Evolutionary conservation across 2,888 invertebrate species (phyloP), one percentile per base, ranked within the genome.

Genomic region (Syrista parreyssii): DNA sequence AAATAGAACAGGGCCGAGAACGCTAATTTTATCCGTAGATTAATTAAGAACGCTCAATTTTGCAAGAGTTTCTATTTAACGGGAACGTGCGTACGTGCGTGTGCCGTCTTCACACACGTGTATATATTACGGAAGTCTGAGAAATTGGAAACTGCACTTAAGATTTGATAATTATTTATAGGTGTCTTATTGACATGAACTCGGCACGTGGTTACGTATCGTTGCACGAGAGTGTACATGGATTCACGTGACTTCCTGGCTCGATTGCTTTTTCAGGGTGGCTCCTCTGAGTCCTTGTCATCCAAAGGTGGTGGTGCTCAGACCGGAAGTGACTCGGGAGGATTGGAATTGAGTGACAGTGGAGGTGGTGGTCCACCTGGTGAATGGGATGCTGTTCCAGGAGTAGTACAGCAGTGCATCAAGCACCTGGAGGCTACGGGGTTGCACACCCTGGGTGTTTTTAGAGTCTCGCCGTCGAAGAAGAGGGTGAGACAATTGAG

Each of bases 401-500:
- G 94, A 36, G 93, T 98, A 83, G 95, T 98, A 68, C 93, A 93
- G 78, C 95, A 95, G 82, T 98, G 98, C 89, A 95, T 97, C 80
- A 94, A 94, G 84, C 96, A 98, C 91, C 93, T 98, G 81, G 95
- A 97, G 89, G 93, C 94, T 76, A 94, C 96, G 86, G 98, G 98
- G 35, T 93, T 98, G 73, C 94, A 95, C 87, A 97, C 97, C 71
- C 93, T 97, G 31, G 98, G 98, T 1, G 95, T 98, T 80, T 98
- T 98, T 92, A 94, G 98, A 84, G 97, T 98, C 73, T 97, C 98
- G 82, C 95, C 97, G 68, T 98, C 98, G 6, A 97, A 97, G 91
- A 98, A 98, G 91, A 93, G 98, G 90, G 97, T 98, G 71, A 94
- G 98, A 92, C 97, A 98, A 97, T 92, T 98, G 82, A 93, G 97